Conservation (phyloP, 1,140 invertebrate species). For the Rhyacophila brunnea region DNA sequence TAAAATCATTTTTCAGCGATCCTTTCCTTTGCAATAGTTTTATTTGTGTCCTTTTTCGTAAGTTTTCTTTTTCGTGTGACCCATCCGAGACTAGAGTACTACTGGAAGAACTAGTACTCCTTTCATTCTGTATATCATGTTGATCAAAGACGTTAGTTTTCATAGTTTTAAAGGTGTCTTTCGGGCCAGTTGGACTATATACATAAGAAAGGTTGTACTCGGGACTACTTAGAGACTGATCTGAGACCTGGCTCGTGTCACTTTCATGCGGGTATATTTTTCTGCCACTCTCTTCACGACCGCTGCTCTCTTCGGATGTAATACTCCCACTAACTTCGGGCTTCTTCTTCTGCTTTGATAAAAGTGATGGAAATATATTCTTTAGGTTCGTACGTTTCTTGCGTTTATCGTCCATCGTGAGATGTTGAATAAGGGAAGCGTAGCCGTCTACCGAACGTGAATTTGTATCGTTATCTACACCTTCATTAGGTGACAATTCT, state of each 20-base stretch:
- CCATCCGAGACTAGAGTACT: constrained; percentile 28
- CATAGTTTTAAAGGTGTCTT: neutral
- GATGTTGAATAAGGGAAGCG: neutral
- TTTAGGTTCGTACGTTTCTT: constrained; percentile 2
- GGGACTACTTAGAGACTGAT: neutral
- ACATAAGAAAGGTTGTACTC: neutral
- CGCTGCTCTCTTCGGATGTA: neutral
- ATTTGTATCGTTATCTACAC: neutral
- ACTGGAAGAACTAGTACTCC: constrained; percentile 28
- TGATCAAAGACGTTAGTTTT: neutral
- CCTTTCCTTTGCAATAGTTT: constrained; percentile 7
- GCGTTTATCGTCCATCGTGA: constrained; percentile 1
- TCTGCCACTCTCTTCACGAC: too few species aligned
- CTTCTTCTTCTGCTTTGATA: neutral
- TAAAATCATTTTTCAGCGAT: constrained; percentile 8
- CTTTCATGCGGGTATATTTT: neutral
- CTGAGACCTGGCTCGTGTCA: neutral
- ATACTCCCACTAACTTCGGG: neutral
- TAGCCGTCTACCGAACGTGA: neutral
- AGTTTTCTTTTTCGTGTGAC: neutral
- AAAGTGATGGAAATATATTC: neutral
- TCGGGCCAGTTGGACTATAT: neutral
- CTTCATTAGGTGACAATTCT: too few species aligned
- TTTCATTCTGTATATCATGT: neutral
- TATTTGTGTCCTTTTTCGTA: neutral